phyloP scores from a whole-genome alignment of 2,888 invertebrate species.

The Coremacera marginata region DNA sequence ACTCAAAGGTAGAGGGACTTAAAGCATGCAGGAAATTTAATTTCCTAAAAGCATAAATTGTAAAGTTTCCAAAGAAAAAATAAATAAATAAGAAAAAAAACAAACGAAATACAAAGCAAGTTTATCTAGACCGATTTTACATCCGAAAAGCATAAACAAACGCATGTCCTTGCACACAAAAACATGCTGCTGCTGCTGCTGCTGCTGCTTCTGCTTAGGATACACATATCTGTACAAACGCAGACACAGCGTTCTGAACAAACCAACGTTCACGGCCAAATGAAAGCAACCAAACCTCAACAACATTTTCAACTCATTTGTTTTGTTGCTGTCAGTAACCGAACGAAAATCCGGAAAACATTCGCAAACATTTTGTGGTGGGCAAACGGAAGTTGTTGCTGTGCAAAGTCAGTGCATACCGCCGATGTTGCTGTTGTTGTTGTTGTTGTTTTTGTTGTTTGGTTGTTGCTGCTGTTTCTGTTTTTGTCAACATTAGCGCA shows the following conservation, averaged over 20 bases:
- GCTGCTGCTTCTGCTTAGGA: background rate
- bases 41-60: constrained; percentile 67
- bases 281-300: background rate
- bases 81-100: constrained; percentile 39
- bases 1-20: background rate
- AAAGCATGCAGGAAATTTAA: constrained; percentile 62
- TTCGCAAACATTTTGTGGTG: constrained; percentile 53
- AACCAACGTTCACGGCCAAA: background rate
- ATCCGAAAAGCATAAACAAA: constrained; percentile 33
- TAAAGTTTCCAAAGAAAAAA: constrained; percentile 32
- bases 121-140: constrained; percentile 46
- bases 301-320: constrained; percentile 32
- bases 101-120: constrained; percentile 40
- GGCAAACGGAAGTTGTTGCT: constrained; percentile 9
- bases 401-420: background rate
- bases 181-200: background rate
- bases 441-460: constrained; percentile 2
- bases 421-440: background rate
- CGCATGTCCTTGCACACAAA: constrained; percentile 24
- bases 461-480: constrained; percentile 24
- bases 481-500: constrained; percentile 22
- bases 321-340: constrained; percentile 24
- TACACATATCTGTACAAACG: background rate
- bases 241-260: background rate
- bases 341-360: constrained; percentile 49